Evolutionary conservation across 2,888 invertebrate genomes (phyloP).

Genomic region (Hypsopygia costalis): DNA sequence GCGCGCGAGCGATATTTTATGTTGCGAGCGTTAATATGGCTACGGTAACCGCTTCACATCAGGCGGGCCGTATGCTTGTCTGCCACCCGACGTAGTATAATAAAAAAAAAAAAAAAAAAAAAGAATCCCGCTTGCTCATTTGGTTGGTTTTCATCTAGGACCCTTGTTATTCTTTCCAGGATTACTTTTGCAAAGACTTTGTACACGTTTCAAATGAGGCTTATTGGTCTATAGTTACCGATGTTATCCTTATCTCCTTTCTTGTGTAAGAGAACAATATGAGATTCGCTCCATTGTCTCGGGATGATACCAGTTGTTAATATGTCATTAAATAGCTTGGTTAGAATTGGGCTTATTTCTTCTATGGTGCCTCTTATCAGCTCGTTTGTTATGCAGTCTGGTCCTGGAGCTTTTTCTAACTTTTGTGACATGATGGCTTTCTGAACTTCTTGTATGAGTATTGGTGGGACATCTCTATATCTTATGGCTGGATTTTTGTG

Average conservation of each 20-base stretch:
- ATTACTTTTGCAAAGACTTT: constrained; percentile 17
- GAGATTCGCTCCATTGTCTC: constrained; percentile 23
- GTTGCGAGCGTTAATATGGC: too few species aligned
- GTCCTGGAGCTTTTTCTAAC: constrained; percentile 11
- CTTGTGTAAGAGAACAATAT: constrained; percentile 25
- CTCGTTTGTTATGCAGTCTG: constrained; percentile 16
- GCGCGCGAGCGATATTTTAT: too few species aligned
- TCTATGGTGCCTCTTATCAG: constrained; percentile 12
- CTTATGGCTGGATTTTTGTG: neutral
- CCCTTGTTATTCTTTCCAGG: constrained; percentile 13
- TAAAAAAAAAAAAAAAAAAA: too few species aligned
- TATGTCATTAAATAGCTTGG: constrained; percentile 13
- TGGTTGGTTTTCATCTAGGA: constrained; percentile 12
- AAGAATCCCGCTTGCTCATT: too few species aligned
- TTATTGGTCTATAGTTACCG: constrained; percentile 20
- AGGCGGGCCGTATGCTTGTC: too few species aligned
- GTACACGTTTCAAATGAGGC: constrained; percentile 15
- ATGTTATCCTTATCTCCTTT: constrained; percentile 22
- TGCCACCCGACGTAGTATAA: too few species aligned
- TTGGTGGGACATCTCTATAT: neutral
- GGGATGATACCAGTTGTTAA: constrained; percentile 13
- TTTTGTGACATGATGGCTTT: constrained; percentile 10
- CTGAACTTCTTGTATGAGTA: neutral
- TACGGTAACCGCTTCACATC: too few species aligned
- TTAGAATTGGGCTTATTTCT: constrained; percentile 9